A percentile compares a stretch with the other conserved stretches of the same genome.
Evolutionary conservation across 2,797 vertebrate genomes (phyloP).

Genomic region (Salmo trutta): DNA sequence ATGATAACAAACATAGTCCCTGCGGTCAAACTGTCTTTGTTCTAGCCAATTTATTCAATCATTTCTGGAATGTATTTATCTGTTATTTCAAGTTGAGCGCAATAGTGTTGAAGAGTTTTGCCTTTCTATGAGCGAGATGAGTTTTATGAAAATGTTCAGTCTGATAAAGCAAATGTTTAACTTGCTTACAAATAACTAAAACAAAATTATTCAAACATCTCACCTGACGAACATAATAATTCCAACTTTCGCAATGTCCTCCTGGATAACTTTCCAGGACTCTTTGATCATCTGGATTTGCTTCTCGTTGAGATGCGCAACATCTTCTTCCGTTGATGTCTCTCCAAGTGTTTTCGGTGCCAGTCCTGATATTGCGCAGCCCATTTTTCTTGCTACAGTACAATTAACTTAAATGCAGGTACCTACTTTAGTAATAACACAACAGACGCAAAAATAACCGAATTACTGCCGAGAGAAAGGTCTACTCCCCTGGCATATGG

Average conservation of each 20-base stretch:
- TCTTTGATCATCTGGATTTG: constrained; percentile 78
- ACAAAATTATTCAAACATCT: constrained; percentile 21
- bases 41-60: no score
- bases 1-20: no score
- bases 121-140: no score
- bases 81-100: no score
- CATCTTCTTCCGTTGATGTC: constrained; percentile 47
- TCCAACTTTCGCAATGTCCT: constrained; percentile 83
- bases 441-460: neutral
- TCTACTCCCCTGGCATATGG: constrained; percentile 32
- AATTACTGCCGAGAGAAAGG: constrained; percentile 12
- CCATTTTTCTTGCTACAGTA: constrained; percentile 65
- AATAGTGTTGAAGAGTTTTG: no score
- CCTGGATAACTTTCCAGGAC: constrained; percentile 82
- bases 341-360: constrained; percentile 58
- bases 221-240: constrained; percentile 85
- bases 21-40: no score
- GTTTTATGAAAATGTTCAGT: neutral
- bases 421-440: neutral
- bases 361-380: constrained; percentile 78
- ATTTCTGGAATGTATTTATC: no score
- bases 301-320: constrained; percentile 54
- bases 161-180: neutral
- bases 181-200: neutral
- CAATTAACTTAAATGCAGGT: neutral